These are phyloP conservation scores for Macrobrachium nipponense DNA, from an alignment of 1,140 invertebrate genomes.

Conservation along the genomic window DNA sequence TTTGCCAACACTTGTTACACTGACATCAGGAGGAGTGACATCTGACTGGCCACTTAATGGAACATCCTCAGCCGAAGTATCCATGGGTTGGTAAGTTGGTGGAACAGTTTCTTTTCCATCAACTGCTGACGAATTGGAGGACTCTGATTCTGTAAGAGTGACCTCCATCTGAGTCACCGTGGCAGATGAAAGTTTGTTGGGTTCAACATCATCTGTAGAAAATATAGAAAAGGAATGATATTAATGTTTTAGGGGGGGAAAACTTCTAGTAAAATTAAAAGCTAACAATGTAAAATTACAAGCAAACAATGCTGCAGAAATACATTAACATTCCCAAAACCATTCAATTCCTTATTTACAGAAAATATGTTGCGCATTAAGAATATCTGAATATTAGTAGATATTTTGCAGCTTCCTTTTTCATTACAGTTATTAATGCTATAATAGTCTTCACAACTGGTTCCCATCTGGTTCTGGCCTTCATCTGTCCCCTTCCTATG, in stretches of 20 bases:
- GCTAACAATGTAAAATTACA: neutral
- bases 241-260: neutral
- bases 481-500: too few relatives aligned
- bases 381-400: too few relatives aligned
- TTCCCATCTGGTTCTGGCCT: too few relatives aligned
- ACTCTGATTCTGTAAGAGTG: neutral
- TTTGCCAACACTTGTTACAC: neutral
- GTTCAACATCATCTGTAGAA: slow-evolving; percentile 7
- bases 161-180: slow-evolving; percentile 11
- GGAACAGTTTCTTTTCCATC: neutral
- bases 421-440: too few relatives aligned
- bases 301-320: neutral
- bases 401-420: too few relatives aligned
- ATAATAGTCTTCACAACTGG: too few relatives aligned
- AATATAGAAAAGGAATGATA: neutral
- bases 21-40: neutral
- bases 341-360: too few relatives aligned
- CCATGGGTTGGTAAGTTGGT: neutral
- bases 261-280: neutral
- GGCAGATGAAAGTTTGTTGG: neutral
- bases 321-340: too few relatives aligned
- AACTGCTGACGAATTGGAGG: neutral
- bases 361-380: too few relatives aligned
- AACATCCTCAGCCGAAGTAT: neutral
- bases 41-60: too few relatives aligned